Conservation (phyloP, 2,113 vertebrate species). For the Sturnus vulgaris region DNA sequence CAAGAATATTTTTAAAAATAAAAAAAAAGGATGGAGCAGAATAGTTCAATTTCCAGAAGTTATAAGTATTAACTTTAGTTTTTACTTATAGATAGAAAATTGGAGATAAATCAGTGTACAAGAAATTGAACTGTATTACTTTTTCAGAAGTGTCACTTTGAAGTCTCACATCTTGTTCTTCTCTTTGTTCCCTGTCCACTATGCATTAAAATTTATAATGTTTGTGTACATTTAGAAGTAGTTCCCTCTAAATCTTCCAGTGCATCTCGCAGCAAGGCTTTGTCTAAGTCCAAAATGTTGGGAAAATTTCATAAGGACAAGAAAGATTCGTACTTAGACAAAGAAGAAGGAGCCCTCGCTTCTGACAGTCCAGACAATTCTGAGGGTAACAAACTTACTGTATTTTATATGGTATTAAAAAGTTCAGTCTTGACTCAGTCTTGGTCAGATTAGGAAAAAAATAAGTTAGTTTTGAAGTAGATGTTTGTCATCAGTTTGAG, state of each 20-base stretch:
- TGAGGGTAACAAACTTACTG: conserved; percentile 57
- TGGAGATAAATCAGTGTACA: neutral
- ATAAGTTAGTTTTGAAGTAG: neutral
- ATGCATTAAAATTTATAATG: neutral
- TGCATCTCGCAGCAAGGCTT: conserved; percentile 64
- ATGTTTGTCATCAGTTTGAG: neutral
- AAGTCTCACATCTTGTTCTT: neutral
- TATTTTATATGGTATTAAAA: neutral
- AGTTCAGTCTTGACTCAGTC: neutral
- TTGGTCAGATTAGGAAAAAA: neutral
- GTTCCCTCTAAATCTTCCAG: conserved; percentile 60
- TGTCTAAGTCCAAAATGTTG: conserved; percentile 56
- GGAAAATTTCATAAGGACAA: conserved; percentile 46
- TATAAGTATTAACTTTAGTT: neutral
- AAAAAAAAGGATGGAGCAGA: neutral
- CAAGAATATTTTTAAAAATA: neutral
- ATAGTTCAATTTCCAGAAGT: neutral
- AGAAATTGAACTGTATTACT: neutral
- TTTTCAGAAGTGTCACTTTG: neutral
- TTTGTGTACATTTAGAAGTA: conserved; percentile 18
- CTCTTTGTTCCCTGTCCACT: conserved; percentile 20
- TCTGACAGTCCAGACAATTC: conserved; percentile 26
- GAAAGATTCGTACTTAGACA: neutral
- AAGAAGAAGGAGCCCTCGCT: conserved; percentile 9
- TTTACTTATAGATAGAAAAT: neutral